phyloP scores from a whole-genome alignment of 2,797 vertebrate genomes.

The Sciaenops ocellatus region DNA sequence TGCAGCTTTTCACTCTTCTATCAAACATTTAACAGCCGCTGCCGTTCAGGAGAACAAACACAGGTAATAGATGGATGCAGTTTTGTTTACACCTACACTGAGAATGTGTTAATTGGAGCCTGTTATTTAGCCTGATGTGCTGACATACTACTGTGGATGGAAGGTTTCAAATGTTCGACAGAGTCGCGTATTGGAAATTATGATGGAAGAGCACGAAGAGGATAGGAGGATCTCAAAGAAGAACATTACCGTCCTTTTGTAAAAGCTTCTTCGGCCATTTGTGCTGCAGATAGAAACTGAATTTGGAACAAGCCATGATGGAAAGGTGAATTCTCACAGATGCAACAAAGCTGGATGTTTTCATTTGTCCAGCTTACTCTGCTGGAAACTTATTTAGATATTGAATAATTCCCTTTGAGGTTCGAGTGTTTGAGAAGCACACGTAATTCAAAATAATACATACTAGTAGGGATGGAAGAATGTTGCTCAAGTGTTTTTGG shows the following conservation, averaged over 20 bases:
- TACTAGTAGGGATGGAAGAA: slow-evolving; percentile 1
- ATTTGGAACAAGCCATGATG: slow-evolving; percentile 34
- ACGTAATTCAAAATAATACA: not conserved
- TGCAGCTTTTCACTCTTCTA: slow-evolving; percentile 17
- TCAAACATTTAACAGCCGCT: slow-evolving; percentile 10
- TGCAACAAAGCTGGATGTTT: not conserved
- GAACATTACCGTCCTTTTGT: not conserved
- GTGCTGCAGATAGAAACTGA: slow-evolving; percentile 22
- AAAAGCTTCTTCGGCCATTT: slow-evolving; percentile 10
- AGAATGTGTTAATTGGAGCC: not conserved
- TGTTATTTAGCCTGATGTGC: not conserved
- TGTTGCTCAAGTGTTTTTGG: not conserved
- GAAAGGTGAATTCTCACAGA: slow-evolving; percentile 19
- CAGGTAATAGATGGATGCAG: not conserved
- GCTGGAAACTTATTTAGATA: not conserved
- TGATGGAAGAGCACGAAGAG: not conserved
- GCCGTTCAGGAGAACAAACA: slow-evolving; percentile 12
- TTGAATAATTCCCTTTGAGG: slow-evolving; percentile 1
- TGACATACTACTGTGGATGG: not conserved
- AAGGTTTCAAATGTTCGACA: not conserved
- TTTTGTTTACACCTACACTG: slow-evolving; percentile 16
- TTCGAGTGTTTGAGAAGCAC: slow-evolving; percentile 8
- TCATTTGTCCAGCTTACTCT: not conserved
- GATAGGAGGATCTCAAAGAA: not conserved
- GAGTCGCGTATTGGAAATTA: not conserved